These are phyloP conservation scores for Lamellibrachia columna DNA, from an alignment of 2,888 invertebrate species.

Conservation along the genomic window DNA sequence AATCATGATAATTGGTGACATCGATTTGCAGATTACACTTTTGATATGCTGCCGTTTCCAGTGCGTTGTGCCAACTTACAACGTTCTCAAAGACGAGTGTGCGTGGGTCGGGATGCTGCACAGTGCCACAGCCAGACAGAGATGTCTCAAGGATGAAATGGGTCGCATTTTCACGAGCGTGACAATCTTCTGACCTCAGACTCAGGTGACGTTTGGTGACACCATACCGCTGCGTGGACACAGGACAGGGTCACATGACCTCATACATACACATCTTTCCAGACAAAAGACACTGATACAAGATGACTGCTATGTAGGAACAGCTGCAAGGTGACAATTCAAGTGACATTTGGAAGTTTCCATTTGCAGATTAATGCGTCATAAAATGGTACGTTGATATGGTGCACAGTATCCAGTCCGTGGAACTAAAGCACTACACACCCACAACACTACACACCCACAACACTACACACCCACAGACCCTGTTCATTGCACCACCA, in stretches of 20 bases:
- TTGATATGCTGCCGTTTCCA: background rate
- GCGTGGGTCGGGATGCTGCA: slow-evolving; percentile 63
- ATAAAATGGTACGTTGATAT: too few species aligned
- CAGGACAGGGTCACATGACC: background rate
- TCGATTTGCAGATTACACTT: background rate
- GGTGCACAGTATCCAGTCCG: too few species aligned
- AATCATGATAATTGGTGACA: background rate
- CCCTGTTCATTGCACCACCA: too few species aligned
- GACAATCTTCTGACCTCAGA: background rate
- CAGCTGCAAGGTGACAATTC: too few species aligned
- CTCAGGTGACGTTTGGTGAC: slow-evolving; percentile 7
- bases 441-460: too few species aligned
- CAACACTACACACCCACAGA: too few species aligned
- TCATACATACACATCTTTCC: background rate
- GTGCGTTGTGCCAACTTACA: slow-evolving; percentile 7
- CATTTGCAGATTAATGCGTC: too few species aligned
- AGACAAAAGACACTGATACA: too few species aligned
- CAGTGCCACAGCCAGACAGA: slow-evolving; percentile 56
- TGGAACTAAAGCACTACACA: too few species aligned
- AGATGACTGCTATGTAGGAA: too few species aligned
- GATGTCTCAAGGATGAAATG: slow-evolving; percentile 56
- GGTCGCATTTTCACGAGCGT: slow-evolving; percentile 55
- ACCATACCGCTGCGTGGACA: background rate
- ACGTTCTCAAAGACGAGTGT: slow-evolving; percentile 56
- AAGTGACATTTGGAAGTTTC: too few species aligned